These are phyloP conservation scores for Fissipunctia ypsillon DNA, from an alignment of 2,888 invertebrate genomes.

Conservation along the genomic window DNA sequence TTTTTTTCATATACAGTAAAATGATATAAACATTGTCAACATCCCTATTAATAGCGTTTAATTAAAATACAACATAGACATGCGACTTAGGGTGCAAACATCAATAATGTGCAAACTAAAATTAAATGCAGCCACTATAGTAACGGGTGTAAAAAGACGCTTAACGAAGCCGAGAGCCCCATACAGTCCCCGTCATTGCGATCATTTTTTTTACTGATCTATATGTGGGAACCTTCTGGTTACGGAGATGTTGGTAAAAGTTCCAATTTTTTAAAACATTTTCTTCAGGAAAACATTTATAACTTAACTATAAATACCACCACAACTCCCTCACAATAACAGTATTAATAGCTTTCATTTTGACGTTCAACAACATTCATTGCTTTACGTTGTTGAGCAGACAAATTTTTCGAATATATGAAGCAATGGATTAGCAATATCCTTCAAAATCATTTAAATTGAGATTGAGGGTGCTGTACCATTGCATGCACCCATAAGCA, in stretches of 20 bases:
- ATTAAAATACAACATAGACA: slow-evolving; percentile 25
- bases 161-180: not conserved
- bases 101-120: not conserved
- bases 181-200: not conserved
- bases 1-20: no score
- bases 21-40: slow-evolving; percentile 12
- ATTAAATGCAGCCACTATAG: not conserved
- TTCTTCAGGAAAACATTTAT: not conserved
- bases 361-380: no score
- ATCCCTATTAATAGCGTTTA: slow-evolving; percentile 6
- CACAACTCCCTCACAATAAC: no score
- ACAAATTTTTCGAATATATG: no score
- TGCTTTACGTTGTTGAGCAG: no score
- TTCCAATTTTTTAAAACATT: no score
- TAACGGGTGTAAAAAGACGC: not conserved
- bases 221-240: not conserved
- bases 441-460: no score
- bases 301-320: not conserved
- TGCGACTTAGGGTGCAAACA: slow-evolving; percentile 19
- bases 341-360: no score
- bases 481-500: not conserved
- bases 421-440: no score
- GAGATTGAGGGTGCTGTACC: no score
- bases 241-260: not conserved
- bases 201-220: not conserved